Evolutionary conservation across 2,797 vertebrate species (phyloP).

Genomic region (Caiman crocodilus): DNA sequence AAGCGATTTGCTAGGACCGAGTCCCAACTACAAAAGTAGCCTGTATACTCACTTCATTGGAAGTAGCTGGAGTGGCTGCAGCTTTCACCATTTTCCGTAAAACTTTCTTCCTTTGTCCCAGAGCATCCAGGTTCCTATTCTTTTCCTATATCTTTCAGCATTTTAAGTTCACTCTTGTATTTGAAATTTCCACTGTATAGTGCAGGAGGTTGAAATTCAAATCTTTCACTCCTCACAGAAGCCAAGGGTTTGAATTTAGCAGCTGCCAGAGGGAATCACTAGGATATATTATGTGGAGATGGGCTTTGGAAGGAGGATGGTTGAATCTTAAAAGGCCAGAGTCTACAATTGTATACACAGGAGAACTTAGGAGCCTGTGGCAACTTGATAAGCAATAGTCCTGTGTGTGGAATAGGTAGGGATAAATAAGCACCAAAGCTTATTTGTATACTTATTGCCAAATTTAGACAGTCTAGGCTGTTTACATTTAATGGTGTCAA

Average conservation of each 20-base stretch:
- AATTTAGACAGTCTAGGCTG: background rate
- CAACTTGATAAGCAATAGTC: background rate
- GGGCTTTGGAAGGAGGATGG: background rate
- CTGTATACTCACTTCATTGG: too few relatives aligned
- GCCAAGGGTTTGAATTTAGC: accelerated
- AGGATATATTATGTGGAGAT: background rate
- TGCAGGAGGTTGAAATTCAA: background rate
- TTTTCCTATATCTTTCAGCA: background rate
- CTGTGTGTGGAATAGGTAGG: background rate
- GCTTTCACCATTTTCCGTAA: background rate
- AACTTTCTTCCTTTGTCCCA: background rate
- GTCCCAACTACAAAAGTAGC: too few relatives aligned
- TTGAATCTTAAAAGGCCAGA: background rate
- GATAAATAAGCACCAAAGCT: background rate
- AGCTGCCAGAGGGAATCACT: background rate
- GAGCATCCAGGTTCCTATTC: background rate
- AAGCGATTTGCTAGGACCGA: too few relatives aligned
- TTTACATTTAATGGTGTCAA: background rate
- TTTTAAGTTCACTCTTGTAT: background rate
- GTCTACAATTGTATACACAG: background rate
- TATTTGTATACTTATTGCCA: background rate
- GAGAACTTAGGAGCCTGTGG: background rate
- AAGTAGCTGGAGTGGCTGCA: background rate
- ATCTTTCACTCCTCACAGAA: background rate
- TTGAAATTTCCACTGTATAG: background rate